phyloP scores from a whole-genome alignment of 2,888 invertebrate species.

The Amphipyra berbera region DNA sequence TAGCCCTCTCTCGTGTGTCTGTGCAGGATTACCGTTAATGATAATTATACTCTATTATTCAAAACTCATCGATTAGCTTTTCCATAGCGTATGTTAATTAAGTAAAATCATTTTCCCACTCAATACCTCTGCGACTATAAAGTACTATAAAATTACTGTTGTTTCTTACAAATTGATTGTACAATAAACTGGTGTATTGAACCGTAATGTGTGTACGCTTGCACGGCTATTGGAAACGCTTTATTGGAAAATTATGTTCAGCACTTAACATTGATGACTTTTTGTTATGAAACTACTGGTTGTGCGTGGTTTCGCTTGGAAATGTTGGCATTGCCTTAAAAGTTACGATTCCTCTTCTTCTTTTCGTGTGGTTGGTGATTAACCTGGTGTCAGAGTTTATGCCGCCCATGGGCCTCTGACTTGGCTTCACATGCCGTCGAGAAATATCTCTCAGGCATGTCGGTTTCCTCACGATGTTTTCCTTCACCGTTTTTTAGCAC shows the following conservation, averaged over 20 bases:
- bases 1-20: too few species aligned
- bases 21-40: too few species aligned
- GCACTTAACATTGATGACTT: conserved; percentile 47
- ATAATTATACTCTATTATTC: neutral
- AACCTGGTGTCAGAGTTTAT: too few species aligned
- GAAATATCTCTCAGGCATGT: too few species aligned
- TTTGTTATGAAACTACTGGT: conserved; percentile 22
- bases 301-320: conserved; percentile 5
- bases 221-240: conserved; percentile 34
- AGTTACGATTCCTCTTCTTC: too few species aligned
- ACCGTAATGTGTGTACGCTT: conserved; percentile 27
- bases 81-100: conserved; percentile 12
- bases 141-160: conserved; percentile 24
- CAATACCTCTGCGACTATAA: neutral
- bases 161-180: conserved; percentile 46
- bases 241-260: conserved; percentile 52
- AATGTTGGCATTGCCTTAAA: neutral
- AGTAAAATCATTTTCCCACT: conserved; percentile 24
- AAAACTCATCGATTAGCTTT: neutral
- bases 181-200: conserved; percentile 41
- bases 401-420: too few species aligned
- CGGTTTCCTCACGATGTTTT: too few species aligned
- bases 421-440: too few species aligned
- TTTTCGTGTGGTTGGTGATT: too few species aligned
- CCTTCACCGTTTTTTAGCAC: too few species aligned